Conservation (phyloP, 2,113 vertebrate species). For the Nymphicus hollandicus region DNA sequence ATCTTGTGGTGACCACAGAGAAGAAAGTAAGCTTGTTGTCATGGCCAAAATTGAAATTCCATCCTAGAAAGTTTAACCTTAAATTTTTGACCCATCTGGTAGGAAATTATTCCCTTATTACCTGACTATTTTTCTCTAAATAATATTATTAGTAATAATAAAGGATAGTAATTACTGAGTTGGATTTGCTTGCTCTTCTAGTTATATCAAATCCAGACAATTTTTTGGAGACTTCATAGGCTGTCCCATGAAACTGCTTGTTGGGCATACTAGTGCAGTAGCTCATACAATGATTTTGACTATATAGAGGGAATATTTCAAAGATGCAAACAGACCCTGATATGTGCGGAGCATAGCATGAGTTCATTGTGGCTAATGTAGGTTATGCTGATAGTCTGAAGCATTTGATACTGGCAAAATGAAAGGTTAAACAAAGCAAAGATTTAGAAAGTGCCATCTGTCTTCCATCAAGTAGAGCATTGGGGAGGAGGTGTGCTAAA, state of each 20-base stretch:
- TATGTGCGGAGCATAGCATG: neutral
- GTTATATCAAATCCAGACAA: neutral
- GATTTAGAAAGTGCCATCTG: neutral
- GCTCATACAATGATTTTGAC: neutral
- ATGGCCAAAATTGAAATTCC: neutral
- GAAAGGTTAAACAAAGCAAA: neutral
- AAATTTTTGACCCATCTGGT: neutral
- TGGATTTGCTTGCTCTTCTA: neutral
- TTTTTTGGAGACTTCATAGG: neutral
- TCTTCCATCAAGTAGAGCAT: neutral
- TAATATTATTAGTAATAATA: neutral
- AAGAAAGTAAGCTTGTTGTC: neutral
- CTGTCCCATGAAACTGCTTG: neutral
- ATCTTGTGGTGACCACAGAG: neutral
- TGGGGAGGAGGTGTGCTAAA: neutral
- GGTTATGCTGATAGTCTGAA: neutral
- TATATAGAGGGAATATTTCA: neutral
- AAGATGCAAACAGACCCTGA: accelerated
- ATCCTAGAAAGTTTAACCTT: neutral
- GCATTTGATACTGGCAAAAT: neutral
- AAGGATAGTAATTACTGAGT: neutral
- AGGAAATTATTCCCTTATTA: neutral
- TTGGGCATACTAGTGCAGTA: neutral
- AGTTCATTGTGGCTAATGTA: neutral
- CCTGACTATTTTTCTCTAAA: neutral